Conservation (phyloP, 2,113 vertebrate genomes). For the Mystacornis crossleyi region DNA sequence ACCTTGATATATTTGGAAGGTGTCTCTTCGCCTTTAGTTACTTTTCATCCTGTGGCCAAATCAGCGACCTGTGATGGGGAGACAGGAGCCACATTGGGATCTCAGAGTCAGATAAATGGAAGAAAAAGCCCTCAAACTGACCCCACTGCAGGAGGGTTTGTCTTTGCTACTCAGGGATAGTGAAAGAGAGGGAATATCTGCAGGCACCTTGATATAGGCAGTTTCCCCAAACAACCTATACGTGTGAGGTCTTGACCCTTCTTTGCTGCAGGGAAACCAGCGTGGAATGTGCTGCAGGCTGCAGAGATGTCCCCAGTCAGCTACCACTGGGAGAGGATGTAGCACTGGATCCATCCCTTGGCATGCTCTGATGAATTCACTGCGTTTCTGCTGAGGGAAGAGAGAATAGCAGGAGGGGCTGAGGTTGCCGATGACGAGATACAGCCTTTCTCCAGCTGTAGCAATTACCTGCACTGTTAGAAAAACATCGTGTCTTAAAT, state of each 20-base stretch:
- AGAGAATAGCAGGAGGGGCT: neutral
- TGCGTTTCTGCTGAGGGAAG: neutral
- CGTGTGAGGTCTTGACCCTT: neutral
- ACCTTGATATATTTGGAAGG: neutral
- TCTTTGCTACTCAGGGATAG: neutral
- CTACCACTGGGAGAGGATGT: accelerated
- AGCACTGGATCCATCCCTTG: neutral
- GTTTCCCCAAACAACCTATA: neutral
- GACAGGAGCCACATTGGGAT: accelerated
- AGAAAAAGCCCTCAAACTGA: neutral
- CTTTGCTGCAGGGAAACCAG: neutral
- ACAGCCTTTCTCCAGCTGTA: constrained; percentile 24
- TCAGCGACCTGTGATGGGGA: neutral
- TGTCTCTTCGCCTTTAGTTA: neutral
- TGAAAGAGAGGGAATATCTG: neutral
- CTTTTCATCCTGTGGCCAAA: neutral
- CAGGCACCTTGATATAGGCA: neutral
- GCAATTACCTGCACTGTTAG: constrained; percentile 11
- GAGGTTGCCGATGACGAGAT: neutral
- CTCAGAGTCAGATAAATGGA: neutral
- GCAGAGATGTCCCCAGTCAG: neutral
- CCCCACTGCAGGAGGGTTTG: neutral
- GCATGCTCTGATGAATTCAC: neutral
- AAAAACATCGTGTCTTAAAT: constrained; percentile 34
- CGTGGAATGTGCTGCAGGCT: neutral